Conservation (phyloP, 2,888 invertebrate species). For the Ditula angustiorana region DNA sequence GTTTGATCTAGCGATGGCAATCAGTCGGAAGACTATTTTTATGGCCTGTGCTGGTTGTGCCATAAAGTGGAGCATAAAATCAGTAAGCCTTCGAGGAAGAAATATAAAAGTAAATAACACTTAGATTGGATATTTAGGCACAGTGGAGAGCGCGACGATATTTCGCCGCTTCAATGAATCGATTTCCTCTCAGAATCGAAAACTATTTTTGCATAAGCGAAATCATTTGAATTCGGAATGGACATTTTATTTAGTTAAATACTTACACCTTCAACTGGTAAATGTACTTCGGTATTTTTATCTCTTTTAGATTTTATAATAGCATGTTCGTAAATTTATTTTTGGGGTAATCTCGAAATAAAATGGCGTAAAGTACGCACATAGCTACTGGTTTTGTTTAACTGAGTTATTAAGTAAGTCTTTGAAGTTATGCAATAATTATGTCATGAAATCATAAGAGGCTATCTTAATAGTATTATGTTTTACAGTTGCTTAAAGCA, state of each 20-base stretch:
- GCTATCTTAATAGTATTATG: background rate
- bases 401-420: no score
- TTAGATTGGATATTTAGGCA: constrained; percentile 74
- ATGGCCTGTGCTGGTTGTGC: constrained; percentile 78
- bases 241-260: no score
- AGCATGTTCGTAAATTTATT: no score
- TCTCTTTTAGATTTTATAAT: no score
- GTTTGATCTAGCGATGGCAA: constrained; percentile 73
- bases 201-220: background rate
- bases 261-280: no score
- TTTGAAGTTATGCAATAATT: background rate
- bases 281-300: no score
- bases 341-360: background rate
- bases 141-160: constrained; percentile 50
- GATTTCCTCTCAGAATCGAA: constrained; percentile 49
- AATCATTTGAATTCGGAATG: no score
- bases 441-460: background rate
- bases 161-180: constrained; percentile 60
- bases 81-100: constrained; percentile 74
- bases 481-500: background rate
- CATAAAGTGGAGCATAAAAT: constrained; percentile 80
- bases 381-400: background rate
- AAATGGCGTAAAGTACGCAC: background rate
- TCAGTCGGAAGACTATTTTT: constrained; percentile 79
- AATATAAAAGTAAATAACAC: constrained; percentile 82